Conservation (phyloP, 2,113 vertebrate genomes). For the Tamias sibiricus region DNA sequence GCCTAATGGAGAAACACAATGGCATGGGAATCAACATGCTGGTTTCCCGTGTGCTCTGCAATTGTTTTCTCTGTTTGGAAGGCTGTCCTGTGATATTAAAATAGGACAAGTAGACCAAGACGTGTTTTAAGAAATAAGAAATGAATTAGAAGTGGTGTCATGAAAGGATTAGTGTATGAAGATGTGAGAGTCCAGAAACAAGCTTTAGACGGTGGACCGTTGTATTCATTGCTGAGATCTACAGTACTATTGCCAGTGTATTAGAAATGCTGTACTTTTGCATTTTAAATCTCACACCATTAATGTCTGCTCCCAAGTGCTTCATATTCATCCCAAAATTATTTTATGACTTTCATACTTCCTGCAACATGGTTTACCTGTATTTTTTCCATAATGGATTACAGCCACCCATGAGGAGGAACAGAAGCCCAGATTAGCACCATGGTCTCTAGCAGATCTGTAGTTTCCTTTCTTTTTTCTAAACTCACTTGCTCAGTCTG, state of each 20-base stretch:
- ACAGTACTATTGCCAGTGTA: fast-evolving
- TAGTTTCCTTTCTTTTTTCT: too few relatives aligned
- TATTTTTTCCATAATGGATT: neutral
- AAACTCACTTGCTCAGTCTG: neutral
- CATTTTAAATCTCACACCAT: neutral
- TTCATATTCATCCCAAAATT: neutral
- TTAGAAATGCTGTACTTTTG: neutral
- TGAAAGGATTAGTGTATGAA: neutral
- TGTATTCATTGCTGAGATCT: neutral
- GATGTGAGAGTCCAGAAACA: neutral
- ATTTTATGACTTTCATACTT: neutral
- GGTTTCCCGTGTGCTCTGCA: conserved; percentile 15
- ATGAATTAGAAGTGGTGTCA: neutral
- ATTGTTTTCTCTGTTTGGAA: conserved; percentile 18
- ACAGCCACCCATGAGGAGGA: neutral
- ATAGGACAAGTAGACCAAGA: neutral
- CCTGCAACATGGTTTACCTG: fast-evolving
- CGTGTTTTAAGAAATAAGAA: neutral
- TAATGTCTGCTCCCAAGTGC: neutral
- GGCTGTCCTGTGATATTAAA: conserved; percentile 6
- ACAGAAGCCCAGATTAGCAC: neutral
- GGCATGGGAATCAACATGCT: neutral
- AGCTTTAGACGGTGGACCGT: neutral
- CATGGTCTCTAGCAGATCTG: neutral
- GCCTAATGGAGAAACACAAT: conserved; percentile 81